Evolutionary conservation across 2,113 vertebrate genomes (phyloP), one percentile per base, ranked within the genome.

Genomic region (Collichthys lucidus): DNA sequence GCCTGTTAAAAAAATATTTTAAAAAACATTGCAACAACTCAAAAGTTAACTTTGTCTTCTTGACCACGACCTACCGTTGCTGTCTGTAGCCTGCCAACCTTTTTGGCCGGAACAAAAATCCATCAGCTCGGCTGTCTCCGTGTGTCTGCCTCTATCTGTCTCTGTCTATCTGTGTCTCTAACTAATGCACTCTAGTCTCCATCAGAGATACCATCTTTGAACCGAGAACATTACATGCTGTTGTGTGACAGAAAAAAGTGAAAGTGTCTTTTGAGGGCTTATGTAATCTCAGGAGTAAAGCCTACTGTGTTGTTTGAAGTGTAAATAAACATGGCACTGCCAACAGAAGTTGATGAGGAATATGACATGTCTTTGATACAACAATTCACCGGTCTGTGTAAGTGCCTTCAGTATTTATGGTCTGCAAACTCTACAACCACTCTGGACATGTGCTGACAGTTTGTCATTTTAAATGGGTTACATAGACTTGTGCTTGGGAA

Each of bases 381-480:
- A 73, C 84, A 87, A 82, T 87, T 84, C 68, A 50, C 67, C 5
- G 17, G 84, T 49, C 78, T 86, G n/a, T 84, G 82, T 86, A 88
- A 78, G 80, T 82, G 71, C 89, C 84, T 69, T 79, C 85, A 50
- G 65, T 75, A 81, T 89, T 88, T 77, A 82, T 80, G 73, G 85
- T 72, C 85, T 74, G 77, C 74, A 83, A 77, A 89, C 74, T 80
- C 71, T 44, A 57, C 82, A 74, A 40, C 77, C 47, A 84, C 53
- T 46, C 69, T 84, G 85, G 74, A 91, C 87, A 74, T 86, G 77
- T 78, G 75, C 78, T 84, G 80, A 89, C 80, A 83, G 84, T 83
- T 75, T 84, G 85, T 88, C 76, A 84, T 79, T 80, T 83, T 87
- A 87, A 86, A 90, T 86, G 79, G 73, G 70, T 86, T 84, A 57